Percentiles rank a stretch among this genome's conserved stretches.
Conservation (phyloP, 2,888 invertebrate species). For the Epinotia bilunana region DNA sequence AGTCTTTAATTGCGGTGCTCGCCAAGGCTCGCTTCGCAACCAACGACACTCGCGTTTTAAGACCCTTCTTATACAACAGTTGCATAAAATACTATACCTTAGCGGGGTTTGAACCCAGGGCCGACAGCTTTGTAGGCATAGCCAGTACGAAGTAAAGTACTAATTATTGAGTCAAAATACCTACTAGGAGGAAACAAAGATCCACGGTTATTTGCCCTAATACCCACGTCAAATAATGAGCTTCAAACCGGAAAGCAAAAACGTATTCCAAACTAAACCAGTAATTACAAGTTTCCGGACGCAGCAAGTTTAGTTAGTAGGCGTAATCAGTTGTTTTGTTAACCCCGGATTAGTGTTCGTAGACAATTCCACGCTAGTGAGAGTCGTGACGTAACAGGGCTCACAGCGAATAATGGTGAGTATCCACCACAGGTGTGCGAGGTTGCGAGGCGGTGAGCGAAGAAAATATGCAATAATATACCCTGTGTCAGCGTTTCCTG, state of each 20-base stretch:
- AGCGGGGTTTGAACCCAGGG: too few species aligned
- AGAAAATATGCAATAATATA: neutral
- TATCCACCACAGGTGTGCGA: neutral
- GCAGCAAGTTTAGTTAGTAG: neutral
- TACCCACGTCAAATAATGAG: slow-evolving; percentile 2
- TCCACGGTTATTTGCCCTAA: neutral
- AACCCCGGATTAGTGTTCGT: neutral
- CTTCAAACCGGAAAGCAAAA: slow-evolving; percentile 17
- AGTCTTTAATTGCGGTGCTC: too few species aligned
- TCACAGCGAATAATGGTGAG: neutral
- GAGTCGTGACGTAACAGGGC: neutral
- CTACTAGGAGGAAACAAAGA: neutral
- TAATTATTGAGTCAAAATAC: neutral
- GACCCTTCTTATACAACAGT: too few species aligned
- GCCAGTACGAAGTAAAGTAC: too few species aligned
- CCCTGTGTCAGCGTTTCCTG: too few species aligned
- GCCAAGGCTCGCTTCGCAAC: too few species aligned
- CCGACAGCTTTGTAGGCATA: too few species aligned
- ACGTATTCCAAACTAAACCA: slow-evolving; percentile 3
- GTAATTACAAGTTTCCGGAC: slow-evolving; percentile 18
- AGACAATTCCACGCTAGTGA: too few species aligned
- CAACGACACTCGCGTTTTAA: too few species aligned
- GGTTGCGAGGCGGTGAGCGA: neutral
- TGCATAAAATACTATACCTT: too few species aligned
- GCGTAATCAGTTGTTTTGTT: slow-evolving; percentile 13